phyloP scores from a whole-genome alignment of 2,888 invertebrate genomes.

The Camptogramma bilineatum region DNA sequence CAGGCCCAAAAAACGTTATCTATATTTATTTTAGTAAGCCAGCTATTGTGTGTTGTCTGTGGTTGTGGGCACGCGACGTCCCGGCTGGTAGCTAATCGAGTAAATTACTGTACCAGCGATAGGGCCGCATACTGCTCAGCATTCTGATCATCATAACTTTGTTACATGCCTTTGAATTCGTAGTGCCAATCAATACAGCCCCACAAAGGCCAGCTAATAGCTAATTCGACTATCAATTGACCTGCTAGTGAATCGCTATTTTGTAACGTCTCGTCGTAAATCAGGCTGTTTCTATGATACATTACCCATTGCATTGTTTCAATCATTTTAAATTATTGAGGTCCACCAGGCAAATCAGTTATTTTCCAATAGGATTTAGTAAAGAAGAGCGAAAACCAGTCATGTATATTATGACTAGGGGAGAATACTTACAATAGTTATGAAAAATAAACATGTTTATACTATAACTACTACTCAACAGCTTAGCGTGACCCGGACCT shows the following conservation, averaged over 20 bases:
- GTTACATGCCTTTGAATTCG: constrained; percentile 27
- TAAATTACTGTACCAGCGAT: constrained; percentile 63
- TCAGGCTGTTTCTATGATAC: neutral
- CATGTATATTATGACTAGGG: too few species aligned
- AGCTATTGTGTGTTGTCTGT: constrained; percentile 39
- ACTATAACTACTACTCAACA: constrained; percentile 9
- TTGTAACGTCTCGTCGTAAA: constrained; percentile 3
- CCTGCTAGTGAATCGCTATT: constrained; percentile 11
- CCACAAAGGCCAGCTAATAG: constrained; percentile 6
- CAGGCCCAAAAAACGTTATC: neutral
- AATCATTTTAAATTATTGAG: neutral
- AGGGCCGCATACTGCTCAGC: constrained; percentile 17
- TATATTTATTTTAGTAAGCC: neutral
- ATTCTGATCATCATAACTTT: constrained; percentile 34
- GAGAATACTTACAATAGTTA: neutral
- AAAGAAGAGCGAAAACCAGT: too few species aligned
- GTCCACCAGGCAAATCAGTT: too few species aligned
- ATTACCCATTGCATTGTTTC: neutral
- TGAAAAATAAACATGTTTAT: neutral
- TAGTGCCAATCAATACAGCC: constrained; percentile 25
- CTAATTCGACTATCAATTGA: constrained; percentile 21
- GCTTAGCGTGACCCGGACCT: constrained; percentile 36
- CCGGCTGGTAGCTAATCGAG: constrained; percentile 58
- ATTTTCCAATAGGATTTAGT: too few species aligned
- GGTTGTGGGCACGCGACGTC: constrained; percentile 63